phyloP scores from a whole-genome alignment of 1,140 invertebrate genomes.

The Holcopasites calliopsidis region DNA sequence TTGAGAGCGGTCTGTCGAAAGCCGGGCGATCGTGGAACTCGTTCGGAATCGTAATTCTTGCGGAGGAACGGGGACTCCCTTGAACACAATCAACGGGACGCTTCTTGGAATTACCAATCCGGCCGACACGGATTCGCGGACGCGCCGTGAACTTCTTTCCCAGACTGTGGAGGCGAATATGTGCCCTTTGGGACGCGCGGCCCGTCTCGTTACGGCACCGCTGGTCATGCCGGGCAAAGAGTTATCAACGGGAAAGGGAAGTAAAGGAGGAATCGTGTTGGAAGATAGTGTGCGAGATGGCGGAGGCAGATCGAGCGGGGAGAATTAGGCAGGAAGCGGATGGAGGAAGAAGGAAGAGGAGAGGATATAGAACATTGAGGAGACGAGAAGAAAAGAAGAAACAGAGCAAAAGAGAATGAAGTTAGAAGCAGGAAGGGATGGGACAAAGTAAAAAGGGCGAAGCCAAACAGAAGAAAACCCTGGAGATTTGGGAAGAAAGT shows the following conservation, averaged over 20 bases:
- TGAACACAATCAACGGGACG: constrained; percentile 37
- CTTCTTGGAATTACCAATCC: constrained; percentile 28
- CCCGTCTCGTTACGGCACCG: constrained; percentile 40
- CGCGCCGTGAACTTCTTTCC: constrained; percentile 21
- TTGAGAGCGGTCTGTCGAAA: no score
- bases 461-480: no score
- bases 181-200: constrained; percentile 27
- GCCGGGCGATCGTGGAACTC: background rate
- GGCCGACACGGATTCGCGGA: background rate
- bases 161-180: constrained; percentile 9
- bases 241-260: background rate
- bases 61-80: background rate
- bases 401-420: no score
- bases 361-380: background rate
- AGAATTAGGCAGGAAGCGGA: background rate
- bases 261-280: background rate
- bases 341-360: background rate
- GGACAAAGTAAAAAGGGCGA: no score
- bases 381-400: no score
- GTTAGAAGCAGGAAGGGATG: no score
- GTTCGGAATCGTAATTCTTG: constrained; percentile 12
- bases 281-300: no score
- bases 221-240: background rate
- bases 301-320: background rate
- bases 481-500: no score